Base-by-base conservation (phyloP, 1,140 invertebrate species). In the Drosophila nasuta region DNA sequence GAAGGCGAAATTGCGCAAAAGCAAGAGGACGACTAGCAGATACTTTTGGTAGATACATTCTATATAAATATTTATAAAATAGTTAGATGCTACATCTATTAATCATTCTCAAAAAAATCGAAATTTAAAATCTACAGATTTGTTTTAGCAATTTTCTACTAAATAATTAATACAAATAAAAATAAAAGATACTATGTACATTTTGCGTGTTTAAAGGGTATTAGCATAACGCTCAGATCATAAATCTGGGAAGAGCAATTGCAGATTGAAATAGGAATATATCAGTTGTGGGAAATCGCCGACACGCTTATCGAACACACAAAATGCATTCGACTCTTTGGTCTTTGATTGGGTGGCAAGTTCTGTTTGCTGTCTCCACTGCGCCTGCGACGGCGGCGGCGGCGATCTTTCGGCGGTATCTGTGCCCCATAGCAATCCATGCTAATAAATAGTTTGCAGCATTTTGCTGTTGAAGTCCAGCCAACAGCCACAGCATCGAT, bases 191-290 rank as follows among this genome's bases (percentile, higher is more conserved):
- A n/a, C 38, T 41, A 15, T 15, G 15, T 15, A 20, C 0, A 10
- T 2, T 41, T 41, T 25, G 48, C 48, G 4, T 56, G 28, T 6
- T 35, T 58, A 58, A 17, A 25, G 56, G 56, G 38, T 45, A 58
- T 58, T 45, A 58, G 1, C 41, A 13, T 0, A 3, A 30, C 5
- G 7, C 10, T 41, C 35, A 57, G 28, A 6, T 71, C 77, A 83
- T 87, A 87, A 88, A 87, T 82, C 87, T 77, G 68, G 66, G 62
- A 49, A 80, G 73, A 88, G 76, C 82, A 77, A 82, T 88, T 87
- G 71, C 75, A 38, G 80, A 77, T 80, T 57, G 69, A 83, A 81
- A 88, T 87, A 64, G 41, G 63, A 79, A 77, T 87, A 75, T 76
- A 87, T 80, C 77, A 72, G 78, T 80, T 88, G 77, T 88, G 85